Evolutionary conservation across 2,888 invertebrate genomes (phyloP).

Genomic region (Conops quadrifasciatus): DNA sequence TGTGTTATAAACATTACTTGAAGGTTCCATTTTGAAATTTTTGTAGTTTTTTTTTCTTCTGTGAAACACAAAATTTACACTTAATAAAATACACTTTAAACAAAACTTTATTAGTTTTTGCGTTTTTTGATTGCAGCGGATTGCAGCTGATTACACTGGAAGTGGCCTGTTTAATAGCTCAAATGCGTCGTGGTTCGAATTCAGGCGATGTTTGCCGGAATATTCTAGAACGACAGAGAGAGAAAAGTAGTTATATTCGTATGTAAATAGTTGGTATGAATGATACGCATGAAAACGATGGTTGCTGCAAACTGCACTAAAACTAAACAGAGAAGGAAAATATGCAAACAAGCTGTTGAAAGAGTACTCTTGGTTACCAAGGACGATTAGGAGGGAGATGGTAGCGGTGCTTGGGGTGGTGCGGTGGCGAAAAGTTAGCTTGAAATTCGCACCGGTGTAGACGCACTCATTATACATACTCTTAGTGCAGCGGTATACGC

Average conservation of each 20-base stretch:
- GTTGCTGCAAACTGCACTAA: no score
- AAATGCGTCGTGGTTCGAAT: constrained; percentile 32
- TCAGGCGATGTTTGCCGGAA: constrained; percentile 47
- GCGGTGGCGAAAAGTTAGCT: no score
- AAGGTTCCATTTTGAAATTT: constrained; percentile 55
- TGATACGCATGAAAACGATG: no score
- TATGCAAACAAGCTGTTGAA: no score
- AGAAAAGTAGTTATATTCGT: constrained; percentile 31
- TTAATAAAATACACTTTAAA: background rate
- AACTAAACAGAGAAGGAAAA: no score
- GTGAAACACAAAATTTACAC: background rate
- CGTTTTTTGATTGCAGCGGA: background rate
- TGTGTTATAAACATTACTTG: constrained; percentile 52
- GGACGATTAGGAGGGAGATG: background rate
- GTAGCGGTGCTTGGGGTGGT: no score
- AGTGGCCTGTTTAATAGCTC: no score
- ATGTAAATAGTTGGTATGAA: no score
- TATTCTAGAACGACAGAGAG: constrained; percentile 47
- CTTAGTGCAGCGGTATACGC: no score
- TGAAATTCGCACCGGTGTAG: no score
- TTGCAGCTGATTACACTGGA: background rate
- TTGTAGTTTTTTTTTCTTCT: background rate
- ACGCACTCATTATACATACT: no score
- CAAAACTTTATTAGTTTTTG: background rate
- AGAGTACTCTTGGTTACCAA: background rate